Evolutionary conservation across 1,140 invertebrate genomes (phyloP).

Genomic region (Mactra quadrangularis): DNA sequence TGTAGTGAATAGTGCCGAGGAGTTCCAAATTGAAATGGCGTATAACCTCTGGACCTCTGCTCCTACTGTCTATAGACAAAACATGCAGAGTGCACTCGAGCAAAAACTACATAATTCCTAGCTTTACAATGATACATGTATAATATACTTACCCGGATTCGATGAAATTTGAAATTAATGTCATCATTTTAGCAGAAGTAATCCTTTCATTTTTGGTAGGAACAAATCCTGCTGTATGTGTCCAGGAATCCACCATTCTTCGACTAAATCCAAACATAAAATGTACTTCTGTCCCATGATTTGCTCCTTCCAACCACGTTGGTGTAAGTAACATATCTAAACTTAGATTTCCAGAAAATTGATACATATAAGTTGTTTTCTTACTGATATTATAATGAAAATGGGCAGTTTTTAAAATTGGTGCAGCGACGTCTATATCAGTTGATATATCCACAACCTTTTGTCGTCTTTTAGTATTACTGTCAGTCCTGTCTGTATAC

Average conservation of each 20-base stretch:
- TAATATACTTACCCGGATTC: conserved; percentile 39
- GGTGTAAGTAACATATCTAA: conserved; percentile 1
- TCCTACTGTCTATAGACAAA: too few relatives aligned
- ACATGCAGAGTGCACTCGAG: too few relatives aligned
- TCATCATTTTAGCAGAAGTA: conserved; percentile 18
- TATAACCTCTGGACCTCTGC: too few relatives aligned
- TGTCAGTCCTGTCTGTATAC: conserved; percentile 30
- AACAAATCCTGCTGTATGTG: conserved; percentile 9
- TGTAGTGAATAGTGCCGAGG: too few relatives aligned
- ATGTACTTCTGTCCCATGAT: conserved; percentile 37
- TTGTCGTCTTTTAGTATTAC: conserved; percentile 7
- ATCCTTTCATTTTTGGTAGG: conserved; percentile 17
- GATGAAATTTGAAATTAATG: conserved; percentile 25
- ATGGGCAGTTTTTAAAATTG: conserved; percentile 35
- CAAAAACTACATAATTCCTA: too few relatives aligned
- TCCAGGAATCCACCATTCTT: background rate
- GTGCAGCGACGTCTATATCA: conserved; percentile 38
- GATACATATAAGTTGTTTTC: conserved; percentile 40
- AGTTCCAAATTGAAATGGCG: too few relatives aligned
- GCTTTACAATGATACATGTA: too few relatives aligned
- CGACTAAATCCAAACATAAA: conserved; percentile 53
- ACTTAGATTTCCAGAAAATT: conserved; percentile 26
- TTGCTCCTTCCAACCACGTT: conserved; percentile 47
- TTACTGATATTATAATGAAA: background rate
- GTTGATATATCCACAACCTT: conserved; percentile 48